Evolutionary conservation across 2,797 vertebrate species (phyloP).

Genomic region (Neosilurus mollespiculum): DNA sequence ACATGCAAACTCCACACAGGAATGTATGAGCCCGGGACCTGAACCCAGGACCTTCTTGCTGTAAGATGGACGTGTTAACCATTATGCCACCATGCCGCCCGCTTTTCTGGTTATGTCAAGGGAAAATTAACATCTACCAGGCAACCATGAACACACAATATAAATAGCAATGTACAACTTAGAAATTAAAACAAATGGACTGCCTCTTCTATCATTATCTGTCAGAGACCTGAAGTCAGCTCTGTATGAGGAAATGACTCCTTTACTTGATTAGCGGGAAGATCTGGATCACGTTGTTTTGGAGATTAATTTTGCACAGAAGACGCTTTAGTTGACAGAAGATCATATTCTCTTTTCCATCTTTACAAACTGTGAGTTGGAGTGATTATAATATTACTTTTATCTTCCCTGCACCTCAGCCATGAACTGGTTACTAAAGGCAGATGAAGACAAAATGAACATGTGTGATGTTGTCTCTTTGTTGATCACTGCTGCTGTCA

Average conservation of each 20-base stretch:
- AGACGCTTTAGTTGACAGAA: conserved; percentile 18
- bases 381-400: conserved; percentile 12
- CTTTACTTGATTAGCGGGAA: conserved; percentile 37
- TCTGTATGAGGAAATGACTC: conserved; percentile 41
- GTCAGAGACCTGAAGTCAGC: conserved; percentile 29
- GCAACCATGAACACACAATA: conserved; percentile 26
- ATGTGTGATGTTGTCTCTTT: conserved; percentile 32
- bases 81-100: too few relatives aligned
- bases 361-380: not conserved
- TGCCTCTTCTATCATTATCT: conserved; percentile 25
- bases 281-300: conserved; percentile 9
- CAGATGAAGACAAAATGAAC: not conserved
- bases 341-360: not conserved
- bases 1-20: too few relatives aligned
- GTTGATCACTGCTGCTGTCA: conserved; percentile 23
- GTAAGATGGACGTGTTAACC: too few relatives aligned
- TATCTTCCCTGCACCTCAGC: not conserved
- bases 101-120: conserved; percentile 24
- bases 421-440: conserved; percentile 5
- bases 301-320: conserved; percentile 22
- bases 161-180: conserved; percentile 29
- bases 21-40: too few relatives aligned
- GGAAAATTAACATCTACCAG: conserved; percentile 23
- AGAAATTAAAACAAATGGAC: conserved; percentile 22
- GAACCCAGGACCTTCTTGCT: too few relatives aligned